Percentiles rank a stretch among this genome's conserved stretches.
Conservation (phyloP, 2,797 vertebrate species). For the Hydrolagus colliei region DNA sequence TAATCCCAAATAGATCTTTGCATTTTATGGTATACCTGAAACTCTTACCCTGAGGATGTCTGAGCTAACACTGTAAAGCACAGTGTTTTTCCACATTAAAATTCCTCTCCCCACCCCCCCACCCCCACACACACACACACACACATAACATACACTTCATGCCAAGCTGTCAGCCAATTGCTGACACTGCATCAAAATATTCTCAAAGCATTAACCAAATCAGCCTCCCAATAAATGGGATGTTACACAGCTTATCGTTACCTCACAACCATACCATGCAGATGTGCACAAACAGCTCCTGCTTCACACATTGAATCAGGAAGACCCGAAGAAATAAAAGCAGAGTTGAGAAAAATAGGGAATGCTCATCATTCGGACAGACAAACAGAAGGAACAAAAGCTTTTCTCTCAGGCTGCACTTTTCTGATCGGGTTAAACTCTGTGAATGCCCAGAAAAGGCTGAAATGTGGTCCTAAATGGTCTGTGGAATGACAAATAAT, state of each 20-base stretch:
- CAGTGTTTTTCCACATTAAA: conserved; percentile 4
- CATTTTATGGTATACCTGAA: conserved; percentile 52
- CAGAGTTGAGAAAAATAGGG: no score
- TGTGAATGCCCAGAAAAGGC: neutral
- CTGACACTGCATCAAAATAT: neutral
- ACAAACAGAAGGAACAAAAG: neutral
- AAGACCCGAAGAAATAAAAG: no score
- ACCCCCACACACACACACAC: neutral
- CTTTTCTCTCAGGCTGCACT: neutral
- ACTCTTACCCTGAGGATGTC: conserved; percentile 40
- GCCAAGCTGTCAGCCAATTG: neutral
- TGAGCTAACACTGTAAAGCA: neutral
- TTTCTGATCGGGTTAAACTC: neutral
- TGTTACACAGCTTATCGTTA: neutral
- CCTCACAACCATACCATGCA: neutral
- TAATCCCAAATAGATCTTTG: conserved; percentile 57
- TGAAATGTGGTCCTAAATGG: neutral
- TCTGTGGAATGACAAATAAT: no score
- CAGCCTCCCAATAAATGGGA: neutral
- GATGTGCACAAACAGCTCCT: no score
- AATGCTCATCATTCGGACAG: no score
- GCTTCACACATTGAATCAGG: no score
- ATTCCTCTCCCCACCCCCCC: no score
- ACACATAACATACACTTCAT: neutral
- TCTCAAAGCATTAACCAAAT: neutral